A percentile compares a stretch with the other conserved stretches of the same genome.
Evolutionary conservation across 2,797 vertebrate genomes (phyloP).

Genomic region (Anguilla anguilla): DNA sequence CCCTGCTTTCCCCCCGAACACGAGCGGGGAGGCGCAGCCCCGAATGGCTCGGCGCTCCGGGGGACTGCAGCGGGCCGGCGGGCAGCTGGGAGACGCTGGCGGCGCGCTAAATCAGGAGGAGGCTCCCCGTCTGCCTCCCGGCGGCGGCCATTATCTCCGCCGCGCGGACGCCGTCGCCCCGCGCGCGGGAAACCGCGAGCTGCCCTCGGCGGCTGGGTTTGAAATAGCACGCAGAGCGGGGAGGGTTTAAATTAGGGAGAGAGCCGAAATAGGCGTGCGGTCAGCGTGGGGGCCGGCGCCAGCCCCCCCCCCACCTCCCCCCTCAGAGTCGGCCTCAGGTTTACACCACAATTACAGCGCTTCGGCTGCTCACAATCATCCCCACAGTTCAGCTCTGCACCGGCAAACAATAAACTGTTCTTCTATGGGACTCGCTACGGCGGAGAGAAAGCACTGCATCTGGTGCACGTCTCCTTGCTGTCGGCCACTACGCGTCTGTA

Average conservation of each 20-base stretch:
- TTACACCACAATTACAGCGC: slow-evolving; percentile 59
- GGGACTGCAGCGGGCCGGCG: too few species aligned
- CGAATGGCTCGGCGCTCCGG: background rate
- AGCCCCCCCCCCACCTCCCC: slow-evolving; percentile 49
- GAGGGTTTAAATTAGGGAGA: slow-evolving; percentile 57
- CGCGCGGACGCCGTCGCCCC: slow-evolving; percentile 40
- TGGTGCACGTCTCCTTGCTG: background rate
- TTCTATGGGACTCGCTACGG: slow-evolving; percentile 1
- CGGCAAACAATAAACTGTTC: slow-evolving; percentile 22
- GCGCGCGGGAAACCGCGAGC: slow-evolving; percentile 41
- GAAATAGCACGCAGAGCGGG: slow-evolving; percentile 50
- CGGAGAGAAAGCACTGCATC: background rate
- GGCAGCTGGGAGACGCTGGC: slow-evolving; percentile 8
- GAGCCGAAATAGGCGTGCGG: slow-evolving; percentile 57
- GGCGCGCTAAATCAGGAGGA: slow-evolving; percentile 45
- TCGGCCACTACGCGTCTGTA: background rate
- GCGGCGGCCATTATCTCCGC: slow-evolving; percentile 49
- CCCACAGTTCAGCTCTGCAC: slow-evolving; percentile 25
- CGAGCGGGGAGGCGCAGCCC: background rate
- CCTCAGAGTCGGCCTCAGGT: slow-evolving; percentile 51
- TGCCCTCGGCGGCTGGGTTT: slow-evolving; percentile 39
- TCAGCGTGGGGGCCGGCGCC: slow-evolving; percentile 48
- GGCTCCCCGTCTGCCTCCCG: slow-evolving; percentile 42
- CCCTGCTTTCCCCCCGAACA: background rate
- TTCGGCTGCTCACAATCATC: slow-evolving; percentile 44